Base-by-base conservation (phyloP, 1,140 invertebrate genomes). In the Zaprionus vittiger region DNA sequence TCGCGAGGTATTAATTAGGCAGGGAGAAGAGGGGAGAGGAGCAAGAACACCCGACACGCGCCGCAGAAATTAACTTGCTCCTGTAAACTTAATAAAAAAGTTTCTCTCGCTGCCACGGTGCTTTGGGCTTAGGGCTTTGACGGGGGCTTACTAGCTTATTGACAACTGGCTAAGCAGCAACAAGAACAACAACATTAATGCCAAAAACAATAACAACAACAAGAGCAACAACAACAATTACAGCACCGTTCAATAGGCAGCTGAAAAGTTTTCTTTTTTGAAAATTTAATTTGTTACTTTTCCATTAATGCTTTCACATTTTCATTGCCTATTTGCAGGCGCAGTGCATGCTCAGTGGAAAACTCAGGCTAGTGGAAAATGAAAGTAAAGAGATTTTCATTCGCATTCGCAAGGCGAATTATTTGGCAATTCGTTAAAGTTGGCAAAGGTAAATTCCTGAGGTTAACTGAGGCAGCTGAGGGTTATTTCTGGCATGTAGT, bases 51-150 rank as follows among this genome's bases (percentile, higher is more conserved):
- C 9, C 54, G 55, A 69, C 80, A 60, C 77, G 57, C 77, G 83
- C 68, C 62, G 60, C 56, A 60, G 59, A 79, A 87, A 81, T 89
- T 89, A 83, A 84, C 81, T 84, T 87, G 41, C 61, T 52, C 77
- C 64, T 89, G 68, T 81, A 81, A 87, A 87, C 83, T 84, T 84
- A 84, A 87, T 87, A 89, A 79, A 87, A 87, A 87, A 87, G 71
- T 89, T 87, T 86, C 31, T 37, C 65, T 77, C 59, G 34, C 37
- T 28, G 38, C 38, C 57, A 44, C 34, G 17, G 31, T 54, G 55
- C 55, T 41, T 31, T 31, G n/a, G 22, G 38, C 38, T 34, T 4
- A 7, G 38, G 20, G 14, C 5, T 55, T 66, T 56, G 26, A 6
- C 26, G 14, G 17, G 11, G 9, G 2, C 34, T 37, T 37, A 37